Evolutionary conservation across 2,888 invertebrate species (phyloP).

Genomic region (Rosalia funebris): DNA sequence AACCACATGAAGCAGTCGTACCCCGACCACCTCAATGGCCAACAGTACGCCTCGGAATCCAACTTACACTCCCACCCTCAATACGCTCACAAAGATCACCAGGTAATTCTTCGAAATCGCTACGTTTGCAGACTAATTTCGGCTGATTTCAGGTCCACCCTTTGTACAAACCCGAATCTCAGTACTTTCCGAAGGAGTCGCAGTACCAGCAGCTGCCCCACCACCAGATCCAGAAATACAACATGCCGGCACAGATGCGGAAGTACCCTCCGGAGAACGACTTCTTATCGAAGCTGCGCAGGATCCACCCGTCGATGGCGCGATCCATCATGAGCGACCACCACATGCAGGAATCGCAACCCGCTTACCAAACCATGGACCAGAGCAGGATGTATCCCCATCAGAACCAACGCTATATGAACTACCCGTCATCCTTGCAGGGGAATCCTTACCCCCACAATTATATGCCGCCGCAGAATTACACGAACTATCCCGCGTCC

Average conservation of each 20-base stretch:
- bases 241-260: conserved; percentile 42
- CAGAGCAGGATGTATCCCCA: conserved; percentile 53
- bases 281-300: conserved; percentile 56
- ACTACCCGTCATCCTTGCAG: conserved; percentile 43
- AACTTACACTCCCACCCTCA: conserved; percentile 49
- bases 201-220: conserved; percentile 40
- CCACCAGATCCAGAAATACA: conserved; percentile 46
- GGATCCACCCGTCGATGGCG: conserved; percentile 58
- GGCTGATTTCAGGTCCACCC: conserved; percentile 40
- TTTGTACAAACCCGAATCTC: conserved; percentile 54
- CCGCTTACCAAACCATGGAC: conserved; percentile 49
- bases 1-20: conserved; percentile 51
- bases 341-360: conserved; percentile 54
- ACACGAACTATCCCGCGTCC: conserved; percentile 38
- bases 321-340: conserved; percentile 59
- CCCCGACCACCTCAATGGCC: conserved; percentile 44
- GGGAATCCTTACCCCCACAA: conserved; percentile 37
- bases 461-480: conserved; percentile 32
- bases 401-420: conserved; percentile 51
- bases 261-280: conserved; percentile 53
- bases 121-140: neutral
- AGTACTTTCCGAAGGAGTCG: conserved; percentile 51
- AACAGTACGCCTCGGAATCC: conserved; percentile 41
- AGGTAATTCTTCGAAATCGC: conserved; percentile 37
- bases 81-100: conserved; percentile 55